Evolutionary conservation across 2,113 vertebrate species (phyloP).

Genomic region (Pomatorhinus ruficollis): DNA sequence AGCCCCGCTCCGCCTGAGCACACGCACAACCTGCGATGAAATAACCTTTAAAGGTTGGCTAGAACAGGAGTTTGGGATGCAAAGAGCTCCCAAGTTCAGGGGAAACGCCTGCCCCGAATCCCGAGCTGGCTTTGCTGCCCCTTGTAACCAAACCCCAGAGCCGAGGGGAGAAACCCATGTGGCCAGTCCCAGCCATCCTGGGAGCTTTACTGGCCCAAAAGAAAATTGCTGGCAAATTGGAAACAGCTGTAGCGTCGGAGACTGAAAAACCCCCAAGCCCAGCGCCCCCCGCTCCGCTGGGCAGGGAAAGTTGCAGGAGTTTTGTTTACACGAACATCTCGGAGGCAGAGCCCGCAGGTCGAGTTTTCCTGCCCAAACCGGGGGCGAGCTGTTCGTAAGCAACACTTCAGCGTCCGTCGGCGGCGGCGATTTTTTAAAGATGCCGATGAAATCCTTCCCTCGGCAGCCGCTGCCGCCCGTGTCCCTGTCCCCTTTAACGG

Average conservation of each 20-base stretch:
- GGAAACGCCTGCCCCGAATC: not conserved
- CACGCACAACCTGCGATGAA: not conserved
- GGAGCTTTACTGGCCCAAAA: constrained; percentile 73
- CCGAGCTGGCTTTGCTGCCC: not conserved
- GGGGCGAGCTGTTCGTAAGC: not conserved
- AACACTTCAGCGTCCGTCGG: not conserved
- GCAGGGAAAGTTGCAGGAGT: constrained; percentile 48
- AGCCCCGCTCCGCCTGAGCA: not conserved
- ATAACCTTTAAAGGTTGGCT: not conserved
- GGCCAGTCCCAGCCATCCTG: constrained; percentile 61
- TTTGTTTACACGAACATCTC: constrained; percentile 30
- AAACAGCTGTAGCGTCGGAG: constrained; percentile 58
- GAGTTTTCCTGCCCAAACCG: not conserved
- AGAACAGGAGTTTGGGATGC: not conserved
- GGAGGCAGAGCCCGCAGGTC: not conserved
- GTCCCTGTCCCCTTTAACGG: not conserved
- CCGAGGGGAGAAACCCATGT: constrained; percentile 36
- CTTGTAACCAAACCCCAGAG: constrained; percentile 28
- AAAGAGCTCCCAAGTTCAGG: not conserved
- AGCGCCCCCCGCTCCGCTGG: not conserved
- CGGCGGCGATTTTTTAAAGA: not conserved
- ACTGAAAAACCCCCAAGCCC: not conserved
- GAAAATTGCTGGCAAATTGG: constrained; percentile 78
- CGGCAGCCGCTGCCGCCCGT: not conserved
- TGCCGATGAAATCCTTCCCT: not conserved